Evolutionary conservation across 2,888 invertebrate genomes (phyloP), one percentile per base, ranked within the genome.

Genomic region (Pseudanteris insignis): DNA sequence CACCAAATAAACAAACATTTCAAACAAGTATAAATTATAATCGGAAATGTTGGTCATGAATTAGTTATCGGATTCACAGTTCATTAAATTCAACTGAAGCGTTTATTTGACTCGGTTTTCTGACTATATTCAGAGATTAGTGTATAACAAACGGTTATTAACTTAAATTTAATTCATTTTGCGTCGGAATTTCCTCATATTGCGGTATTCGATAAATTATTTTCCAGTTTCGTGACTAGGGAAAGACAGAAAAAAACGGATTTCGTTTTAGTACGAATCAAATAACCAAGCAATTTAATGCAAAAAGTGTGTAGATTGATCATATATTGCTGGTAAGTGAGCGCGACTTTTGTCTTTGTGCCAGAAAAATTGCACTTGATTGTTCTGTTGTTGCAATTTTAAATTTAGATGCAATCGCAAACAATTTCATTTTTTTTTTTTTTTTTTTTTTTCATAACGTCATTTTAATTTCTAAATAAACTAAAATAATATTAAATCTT

Each of bases 201-300:
- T 43, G 25, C 44, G 6, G 44, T 14, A 28, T 46, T 46, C 26
- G 26, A 28, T 46, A 46, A 34, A 46, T 46, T 46, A 46, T 36
- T 46, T 46, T 26, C 34, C 11, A 14, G 9, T 36, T 46, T 29
- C 46, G 46, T 36, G 36, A 46, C 28, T 26, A 14, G n/a, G n/a
- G n/a, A n/a, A n/a, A n/a, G n/a, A n/a, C n/a, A n/a, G n/a, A n/a
- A 26, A 44, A 34, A 33, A 34, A 34, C 9, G 29, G 29, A 29
- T 41, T 29, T 37, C 12, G 8, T 18, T 13, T 29, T 41, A 6
- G 12, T 29, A 26, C 18, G 15, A 40, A 28, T 28, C 29, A 13
- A 44, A 7, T 30, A 14, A 21, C 29, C 30, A 26, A 14, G 2
- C 15, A 21, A 36, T 46, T 36, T 46, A 36, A 34, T 46, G 18